Evolutionary conservation across 2,888 invertebrate species (phyloP), one percentile per base, ranked within the genome.

Genomic region (Neuroscelio doddi): DNA sequence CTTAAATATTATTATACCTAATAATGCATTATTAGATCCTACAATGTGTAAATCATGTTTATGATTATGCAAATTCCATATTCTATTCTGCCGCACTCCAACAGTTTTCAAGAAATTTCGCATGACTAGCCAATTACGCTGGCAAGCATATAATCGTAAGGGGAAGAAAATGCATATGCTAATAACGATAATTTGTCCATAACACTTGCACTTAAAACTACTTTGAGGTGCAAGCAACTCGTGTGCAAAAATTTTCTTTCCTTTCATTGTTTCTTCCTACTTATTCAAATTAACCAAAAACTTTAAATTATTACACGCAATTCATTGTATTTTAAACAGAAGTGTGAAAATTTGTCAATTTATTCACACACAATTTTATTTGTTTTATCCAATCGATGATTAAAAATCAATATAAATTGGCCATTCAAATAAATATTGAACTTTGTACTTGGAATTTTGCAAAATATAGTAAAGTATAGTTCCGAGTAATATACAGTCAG

Each of bases 141-240:
- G 41, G 38, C 32, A 36, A 36, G 49, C 27, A 26, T 36, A n/a
- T 49, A 36, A 49, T 49, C 38, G 36, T 26, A n/a, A 27, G 14
- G 15, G 24, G 14, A 36, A 26, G 46, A 45, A 45, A 45, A 45
- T 45, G 30, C 45, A 45, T 45, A 32, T 32, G 45, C 16, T 45
- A 45, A 45, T 32, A 8, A 27, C 45, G 45, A 45, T 45, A 45
- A 45, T 45, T 8, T 17, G 30, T 24, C 29, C 45, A 41, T 34
- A 58, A 58, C 53, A 64, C 64, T 58, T 64, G 58, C 64, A 58
- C 64, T 64, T 58, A 34, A 55, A 44, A 42, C 21, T 17, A 12
- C 21, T 16, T 44, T 15, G 29, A 21, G 44, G 7, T 12, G 29
- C 8, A 24, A 29, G 29, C 8, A 14, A 15, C 15, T 10, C n/a